Evolutionary conservation across 1,140 invertebrate species (phyloP).

Genomic region (Campoletis sonorensis): DNA sequence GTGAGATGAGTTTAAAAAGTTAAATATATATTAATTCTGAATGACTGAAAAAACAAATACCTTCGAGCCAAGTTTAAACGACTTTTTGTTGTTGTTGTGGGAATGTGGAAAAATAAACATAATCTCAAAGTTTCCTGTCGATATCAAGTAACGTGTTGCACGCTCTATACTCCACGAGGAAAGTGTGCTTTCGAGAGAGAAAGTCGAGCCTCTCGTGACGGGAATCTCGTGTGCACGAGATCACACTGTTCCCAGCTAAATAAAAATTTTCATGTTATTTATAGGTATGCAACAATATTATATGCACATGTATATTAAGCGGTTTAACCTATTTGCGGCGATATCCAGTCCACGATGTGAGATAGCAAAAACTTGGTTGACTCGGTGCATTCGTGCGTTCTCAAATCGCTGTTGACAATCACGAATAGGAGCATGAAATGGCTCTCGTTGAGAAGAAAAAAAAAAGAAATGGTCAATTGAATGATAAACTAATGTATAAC

Average conservation of each 20-base stretch:
- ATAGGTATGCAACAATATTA: constrained; percentile 1
- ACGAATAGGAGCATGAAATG: background rate
- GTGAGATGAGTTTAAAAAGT: too few species aligned
- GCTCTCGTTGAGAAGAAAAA: too few species aligned
- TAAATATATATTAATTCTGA: too few species aligned
- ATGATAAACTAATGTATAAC: too few species aligned
- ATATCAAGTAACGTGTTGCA: constrained; percentile 17
- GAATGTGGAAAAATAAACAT: too few species aligned
- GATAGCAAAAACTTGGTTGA: constrained; percentile 25
- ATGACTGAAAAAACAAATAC: too few species aligned
- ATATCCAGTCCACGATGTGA: background rate
- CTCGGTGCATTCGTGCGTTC: constrained; percentile 18
- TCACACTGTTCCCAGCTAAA: background rate
- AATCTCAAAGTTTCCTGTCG: constrained; percentile 13
- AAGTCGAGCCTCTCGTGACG: constrained; percentile 8
- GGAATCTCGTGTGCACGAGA: constrained; percentile 22
- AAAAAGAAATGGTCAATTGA: background rate
- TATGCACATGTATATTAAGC: background rate
- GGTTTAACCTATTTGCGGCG: background rate
- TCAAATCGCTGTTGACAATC: constrained; percentile 26
- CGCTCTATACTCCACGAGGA: background rate
- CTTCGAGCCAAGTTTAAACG: too few species aligned
- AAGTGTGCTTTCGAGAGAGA: constrained; percentile 42
- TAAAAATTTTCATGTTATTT: constrained; percentile 11
- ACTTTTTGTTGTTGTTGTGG: too few species aligned